Evolutionary conservation across 2,113 vertebrate genomes (phyloP), one percentile per base, ranked within the genome.

Genomic region (Symphodus melops): DNA sequence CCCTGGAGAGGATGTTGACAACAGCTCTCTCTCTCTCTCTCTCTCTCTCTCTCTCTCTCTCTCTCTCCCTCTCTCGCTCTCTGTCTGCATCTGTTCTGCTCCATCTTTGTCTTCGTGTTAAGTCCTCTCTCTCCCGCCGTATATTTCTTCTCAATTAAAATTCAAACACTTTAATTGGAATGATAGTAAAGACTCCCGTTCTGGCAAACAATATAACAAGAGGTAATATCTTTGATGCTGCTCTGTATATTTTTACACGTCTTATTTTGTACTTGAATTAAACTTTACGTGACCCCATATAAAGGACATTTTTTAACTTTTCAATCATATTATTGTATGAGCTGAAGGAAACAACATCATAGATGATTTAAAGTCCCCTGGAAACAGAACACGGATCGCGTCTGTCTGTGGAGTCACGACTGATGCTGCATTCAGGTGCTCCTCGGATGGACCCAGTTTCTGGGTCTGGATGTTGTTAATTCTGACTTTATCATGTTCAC

Each of bases 1-100:
- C 76, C 55, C 55, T 70, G 57, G 81, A 72, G 76, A 79, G 69
- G 62, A 75, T 72, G 73, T 69, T 83, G 84, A 89, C 77, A 77
- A 56, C 87, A 72, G n/a, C 69, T 54, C 53, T 75, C 21, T 72
- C 64, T 52, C 28, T 33, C 63, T 25, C 21, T 79, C 56, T 63
- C 62, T 60, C 13, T n/a, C 25, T 46, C 51, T 20, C 36, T 28
- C 49, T 66, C 46, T 49, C 21, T 46, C 51, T 20, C n/a, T n/a
- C n/a, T n/a, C n/a, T n/a, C n/a, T n/a, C n/a, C 14, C 39, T 53
- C 52, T 74, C 42, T 68, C 20, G 42, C 46, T 49, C 21, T 46
- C 51, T 20, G 42, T 28, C 49, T 66, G 56, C 60, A 53, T 75
- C 44, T 62, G 57, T 63, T 55, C 54, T 16, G 53, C 52, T 67